Evolutionary conservation across 2,888 invertebrate species (phyloP).

Genomic region (Macrosoma leucophasiata): DNA sequence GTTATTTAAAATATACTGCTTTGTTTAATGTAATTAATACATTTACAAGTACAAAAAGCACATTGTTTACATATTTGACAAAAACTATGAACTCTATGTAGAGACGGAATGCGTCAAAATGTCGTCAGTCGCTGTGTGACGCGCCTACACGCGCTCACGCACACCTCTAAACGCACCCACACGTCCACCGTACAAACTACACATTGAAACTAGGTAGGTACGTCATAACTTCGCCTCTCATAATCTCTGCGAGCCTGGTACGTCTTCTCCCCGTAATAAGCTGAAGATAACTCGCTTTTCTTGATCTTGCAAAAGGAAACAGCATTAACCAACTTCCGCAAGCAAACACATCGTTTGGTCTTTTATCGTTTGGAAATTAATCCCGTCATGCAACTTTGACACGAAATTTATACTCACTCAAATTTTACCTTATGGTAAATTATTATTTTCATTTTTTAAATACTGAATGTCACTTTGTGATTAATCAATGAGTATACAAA

Average conservation of each 20-base stretch:
- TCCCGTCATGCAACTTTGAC: no score
- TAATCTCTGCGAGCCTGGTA: constrained; percentile 64
- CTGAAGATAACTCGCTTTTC: constrained; percentile 71
- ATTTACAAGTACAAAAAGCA: no score
- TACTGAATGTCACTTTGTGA: no score
- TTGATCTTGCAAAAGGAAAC: constrained; percentile 57
- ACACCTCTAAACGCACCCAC: constrained; percentile 39
- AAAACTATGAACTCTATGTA: constrained; percentile 11
- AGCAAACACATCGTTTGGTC: constrained; percentile 34
- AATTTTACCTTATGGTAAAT: no score
- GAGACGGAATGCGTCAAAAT: constrained; percentile 36
- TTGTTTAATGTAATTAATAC: constrained; percentile 13
- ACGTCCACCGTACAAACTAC: constrained; percentile 35
- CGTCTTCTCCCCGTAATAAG: constrained; percentile 69
- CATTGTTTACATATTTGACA: no score
- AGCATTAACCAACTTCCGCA: constrained; percentile 53
- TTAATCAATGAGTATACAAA: no score
- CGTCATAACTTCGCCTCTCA: constrained; percentile 60
- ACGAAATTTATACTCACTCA: no score
- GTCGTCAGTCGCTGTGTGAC: constrained; percentile 47
- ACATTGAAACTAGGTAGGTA: constrained; percentile 49
- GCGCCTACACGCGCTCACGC: constrained; percentile 54
- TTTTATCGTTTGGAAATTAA: constrained; percentile 15
- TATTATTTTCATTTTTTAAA: no score
- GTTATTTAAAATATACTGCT: no score